Evolutionary conservation across 2,113 vertebrate species (phyloP).

Genomic region (Sporophila hypoxantha): DNA sequence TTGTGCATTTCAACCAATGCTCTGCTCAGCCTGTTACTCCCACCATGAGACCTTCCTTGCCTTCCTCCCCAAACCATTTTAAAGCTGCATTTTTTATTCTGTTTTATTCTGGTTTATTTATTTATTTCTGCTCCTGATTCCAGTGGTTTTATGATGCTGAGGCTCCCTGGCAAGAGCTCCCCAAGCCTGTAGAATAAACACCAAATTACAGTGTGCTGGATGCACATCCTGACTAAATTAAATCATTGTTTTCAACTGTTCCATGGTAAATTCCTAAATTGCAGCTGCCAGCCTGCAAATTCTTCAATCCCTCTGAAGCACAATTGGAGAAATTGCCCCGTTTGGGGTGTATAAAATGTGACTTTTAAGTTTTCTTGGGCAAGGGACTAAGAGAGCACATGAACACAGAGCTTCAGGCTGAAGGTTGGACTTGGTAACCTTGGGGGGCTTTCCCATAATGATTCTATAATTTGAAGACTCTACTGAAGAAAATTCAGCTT

Average conservation of each 20-base stretch:
- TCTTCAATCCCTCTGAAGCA: background rate
- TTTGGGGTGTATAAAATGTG: background rate
- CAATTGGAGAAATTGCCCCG: background rate
- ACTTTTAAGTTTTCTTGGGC: background rate
- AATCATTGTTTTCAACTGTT: background rate
- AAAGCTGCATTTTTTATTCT: background rate
- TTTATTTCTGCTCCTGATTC: background rate
- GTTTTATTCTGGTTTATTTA: background rate
- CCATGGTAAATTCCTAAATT: background rate
- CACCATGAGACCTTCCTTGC: background rate
- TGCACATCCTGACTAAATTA: conserved; percentile 7
- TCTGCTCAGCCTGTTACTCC: background rate
- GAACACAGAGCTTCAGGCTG: background rate
- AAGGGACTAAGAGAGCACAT: background rate
- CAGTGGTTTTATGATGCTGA: conserved; percentile 37
- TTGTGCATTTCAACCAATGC: background rate
- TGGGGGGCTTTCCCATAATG: background rate
- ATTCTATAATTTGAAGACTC: background rate
- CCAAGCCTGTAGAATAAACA: background rate
- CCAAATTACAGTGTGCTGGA: background rate
- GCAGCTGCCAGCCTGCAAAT: background rate
- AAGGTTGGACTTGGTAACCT: background rate
- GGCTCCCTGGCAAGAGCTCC: conserved; percentile 27
- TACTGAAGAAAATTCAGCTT: background rate
- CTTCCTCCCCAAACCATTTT: background rate